Base-by-base conservation (phyloP, 2,797 vertebrate species). In the Chloroceryle inda region DNA sequence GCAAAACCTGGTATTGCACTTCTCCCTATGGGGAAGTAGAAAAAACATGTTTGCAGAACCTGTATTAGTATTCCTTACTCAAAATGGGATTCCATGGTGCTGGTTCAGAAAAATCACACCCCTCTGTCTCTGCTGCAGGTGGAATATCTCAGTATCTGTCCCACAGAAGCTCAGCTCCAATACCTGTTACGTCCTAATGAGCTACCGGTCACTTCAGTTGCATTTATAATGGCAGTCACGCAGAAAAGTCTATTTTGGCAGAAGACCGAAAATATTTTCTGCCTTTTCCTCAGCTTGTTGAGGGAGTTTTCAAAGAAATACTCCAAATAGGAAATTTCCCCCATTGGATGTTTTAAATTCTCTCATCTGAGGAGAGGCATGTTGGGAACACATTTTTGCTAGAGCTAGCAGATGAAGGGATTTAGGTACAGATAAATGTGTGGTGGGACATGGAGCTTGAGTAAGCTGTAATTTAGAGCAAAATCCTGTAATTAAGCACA, bases 171-270 rank as follows among this genome's bases (percentile, higher is more conserved):
- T 40, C 0, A 2, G 5, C 45, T 50, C 74, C 26, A 27, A 6
- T 5, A 40, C 13, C n/a, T 17, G 47, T 38, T 31, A 26, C 0
- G 1, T 19, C 17, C 49, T 8, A 16, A 56, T 0, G 14, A 67
- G 29, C 23, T 23, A 56, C n/a, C 0, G 1, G n/a, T 78, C 58
- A 9, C 44, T 13, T 13, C 33, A 20, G 0, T n/a, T 5, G 23
- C 12, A 56, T 15, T 5, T 24, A 38, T 7, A 22, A 14, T 10
- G 6, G 4, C 85, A 77, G 35, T 11, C 44, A 19, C 45, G 64
- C 24, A 71, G 38, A 21, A 52, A 47, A 38, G 21, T 53, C 63
- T 58, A 0, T n/a, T 89, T 67, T 40, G 59, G 52, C 20, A 75
- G 16, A 40, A 37, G 13, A 64, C 18, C 31, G 31, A 87, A 73